A percentile compares a stretch with the other conserved stretches of the same genome.
These are phyloP conservation scores for Atrina japonica DNA, from an alignment of 2,888 invertebrate genomes.

Conservation along the genomic window DNA sequence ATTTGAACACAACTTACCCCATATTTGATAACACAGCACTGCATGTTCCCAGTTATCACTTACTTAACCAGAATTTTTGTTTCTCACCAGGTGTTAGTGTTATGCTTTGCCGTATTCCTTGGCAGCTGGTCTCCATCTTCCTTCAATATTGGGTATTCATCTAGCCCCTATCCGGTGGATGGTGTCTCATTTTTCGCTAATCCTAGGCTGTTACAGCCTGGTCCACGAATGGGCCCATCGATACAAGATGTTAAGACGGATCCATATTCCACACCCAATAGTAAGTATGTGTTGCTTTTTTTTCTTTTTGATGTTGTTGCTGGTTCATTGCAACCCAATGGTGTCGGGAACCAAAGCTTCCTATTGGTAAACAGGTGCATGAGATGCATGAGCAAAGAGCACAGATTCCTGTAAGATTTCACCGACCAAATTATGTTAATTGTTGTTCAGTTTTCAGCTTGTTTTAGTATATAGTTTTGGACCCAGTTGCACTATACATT, in stretches of 20 bases:
- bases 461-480: not conserved
- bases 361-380: too few species aligned
- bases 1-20: too few species aligned
- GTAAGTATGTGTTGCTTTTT: slow-evolving; percentile 64
- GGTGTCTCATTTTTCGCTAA: slow-evolving; percentile 54
- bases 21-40: too few species aligned
- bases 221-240: slow-evolving; percentile 67
- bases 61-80: not conserved
- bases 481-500: not conserved
- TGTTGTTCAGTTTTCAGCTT: not conserved
- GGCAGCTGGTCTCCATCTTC: slow-evolving; percentile 78
- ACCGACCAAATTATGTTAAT: too few species aligned
- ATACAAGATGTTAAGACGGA: slow-evolving; percentile 67
- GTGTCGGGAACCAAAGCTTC: not conserved
- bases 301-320: not conserved
- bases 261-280: slow-evolving; percentile 72
- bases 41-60: too few species aligned
- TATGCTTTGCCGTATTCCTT: slow-evolving; percentile 79
- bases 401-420: too few species aligned
- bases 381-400: too few species aligned
- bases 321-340: not conserved
- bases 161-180: slow-evolving; percentile 44
- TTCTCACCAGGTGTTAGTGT: slow-evolving; percentile 71
- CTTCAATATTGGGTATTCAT: slow-evolving; percentile 75
- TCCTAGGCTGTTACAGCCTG: slow-evolving; percentile 63